These are phyloP conservation scores for Synanceia verrucosa DNA, from an alignment of 2,797 vertebrate genomes.

Conservation along the genomic window DNA sequence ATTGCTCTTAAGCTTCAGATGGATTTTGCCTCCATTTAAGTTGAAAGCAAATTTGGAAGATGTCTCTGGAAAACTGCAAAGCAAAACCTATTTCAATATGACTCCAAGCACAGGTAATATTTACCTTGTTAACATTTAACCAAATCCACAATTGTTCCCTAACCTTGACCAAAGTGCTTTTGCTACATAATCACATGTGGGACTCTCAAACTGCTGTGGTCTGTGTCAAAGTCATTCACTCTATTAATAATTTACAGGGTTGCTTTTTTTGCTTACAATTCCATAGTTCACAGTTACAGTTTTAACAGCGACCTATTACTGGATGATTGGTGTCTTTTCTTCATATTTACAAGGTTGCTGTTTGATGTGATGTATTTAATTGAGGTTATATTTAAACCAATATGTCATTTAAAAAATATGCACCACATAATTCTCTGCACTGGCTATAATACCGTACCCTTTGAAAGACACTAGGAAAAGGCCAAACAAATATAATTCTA, in stretches of 20 bases:
- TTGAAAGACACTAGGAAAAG: conserved; percentile 69
- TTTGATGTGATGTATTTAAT: conserved; percentile 46
- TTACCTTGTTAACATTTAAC: background rate
- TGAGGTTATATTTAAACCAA: conserved; percentile 46
- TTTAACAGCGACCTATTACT: conserved; percentile 11
- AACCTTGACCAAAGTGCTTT: background rate
- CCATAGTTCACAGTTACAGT: background rate
- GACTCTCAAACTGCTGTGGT: background rate
- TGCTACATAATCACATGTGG: background rate
- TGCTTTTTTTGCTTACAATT: background rate
- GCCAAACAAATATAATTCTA: conserved; percentile 75
- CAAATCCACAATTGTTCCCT: background rate
- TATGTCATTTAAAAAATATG: conserved; percentile 54
- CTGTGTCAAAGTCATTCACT: background rate
- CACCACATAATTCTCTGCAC: conserved; percentile 40
- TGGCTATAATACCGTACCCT: conserved; percentile 60
- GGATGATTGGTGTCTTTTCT: conserved; percentile 12
- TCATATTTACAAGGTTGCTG: conserved; percentile 24
- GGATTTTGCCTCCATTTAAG: background rate
- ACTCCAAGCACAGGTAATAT: background rate
- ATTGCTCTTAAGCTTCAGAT: background rate
- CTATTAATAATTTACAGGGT: background rate
- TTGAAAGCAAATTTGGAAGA: background rate
- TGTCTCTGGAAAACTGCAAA: background rate
- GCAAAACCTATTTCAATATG: background rate